phyloP scores from a whole-genome alignment of 2,797 vertebrate species.

The Chaenodraco wilsoni region DNA sequence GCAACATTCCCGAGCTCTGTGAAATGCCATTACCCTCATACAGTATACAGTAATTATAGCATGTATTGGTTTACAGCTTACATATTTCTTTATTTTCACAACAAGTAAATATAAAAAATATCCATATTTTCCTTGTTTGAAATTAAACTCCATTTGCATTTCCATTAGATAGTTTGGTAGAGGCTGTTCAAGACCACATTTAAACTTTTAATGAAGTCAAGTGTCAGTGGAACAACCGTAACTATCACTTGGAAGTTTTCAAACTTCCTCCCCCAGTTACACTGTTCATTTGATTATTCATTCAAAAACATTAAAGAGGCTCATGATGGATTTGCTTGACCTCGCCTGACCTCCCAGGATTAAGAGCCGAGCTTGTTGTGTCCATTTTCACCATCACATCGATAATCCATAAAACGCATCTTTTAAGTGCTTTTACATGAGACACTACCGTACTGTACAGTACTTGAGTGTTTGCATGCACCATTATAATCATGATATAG shows the following conservation, averaged over 20 bases:
- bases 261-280: no score
- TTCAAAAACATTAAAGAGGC: background rate
- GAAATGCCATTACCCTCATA: no score
- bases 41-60: no score
- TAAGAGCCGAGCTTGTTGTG: constrained; percentile 32
- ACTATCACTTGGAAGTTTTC: no score
- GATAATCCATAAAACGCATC: constrained; percentile 63
- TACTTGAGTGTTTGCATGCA: constrained; percentile 36
- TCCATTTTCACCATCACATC: constrained; percentile 41
- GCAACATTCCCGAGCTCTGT: no score
- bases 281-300: background rate
- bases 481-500: background rate
- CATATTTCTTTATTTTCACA: no score
- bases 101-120: no score
- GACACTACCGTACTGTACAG: background rate
- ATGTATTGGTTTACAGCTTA: no score
- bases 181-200: no score
- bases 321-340: constrained; percentile 17
- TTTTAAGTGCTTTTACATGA: constrained; percentile 65
- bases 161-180: no score
- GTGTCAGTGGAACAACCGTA: no score
- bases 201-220: no score
- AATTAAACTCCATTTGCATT: background rate
- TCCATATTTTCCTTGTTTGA: background rate
- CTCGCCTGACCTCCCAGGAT: constrained; percentile 39